These are phyloP conservation scores for Siniperca chuatsi DNA, from an alignment of 2,113 vertebrate genomes.

Conservation along the genomic window DNA sequence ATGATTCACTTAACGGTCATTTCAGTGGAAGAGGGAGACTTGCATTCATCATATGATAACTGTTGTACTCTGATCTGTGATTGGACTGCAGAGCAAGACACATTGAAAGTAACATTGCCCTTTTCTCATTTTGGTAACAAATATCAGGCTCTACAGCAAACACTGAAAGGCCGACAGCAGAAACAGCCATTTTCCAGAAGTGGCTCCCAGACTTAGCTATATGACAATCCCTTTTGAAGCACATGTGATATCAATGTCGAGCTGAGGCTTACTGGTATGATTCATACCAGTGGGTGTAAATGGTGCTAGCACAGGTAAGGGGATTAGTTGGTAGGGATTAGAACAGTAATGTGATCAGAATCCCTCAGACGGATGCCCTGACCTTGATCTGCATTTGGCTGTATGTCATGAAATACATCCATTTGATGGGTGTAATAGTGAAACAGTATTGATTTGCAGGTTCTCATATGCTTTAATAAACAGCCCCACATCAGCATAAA, in stretches of 20 bases:
- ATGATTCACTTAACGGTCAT: conserved; percentile 29
- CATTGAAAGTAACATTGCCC: not conserved
- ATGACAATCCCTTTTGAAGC: not conserved
- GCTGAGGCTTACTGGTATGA: conserved; percentile 13
- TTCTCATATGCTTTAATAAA: conserved; percentile 22
- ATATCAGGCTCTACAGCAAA: not conserved
- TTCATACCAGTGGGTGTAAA: conserved; percentile 24
- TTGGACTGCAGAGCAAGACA: not conserved
- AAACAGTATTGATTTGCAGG: conserved; percentile 30
- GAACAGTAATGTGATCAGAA: conserved; percentile 54
- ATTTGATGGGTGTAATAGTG: conserved; percentile 21
- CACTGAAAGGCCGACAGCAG: not conserved
- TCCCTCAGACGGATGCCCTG: conserved; percentile 29
- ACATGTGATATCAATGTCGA: not conserved
- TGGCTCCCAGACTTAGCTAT: not conserved
- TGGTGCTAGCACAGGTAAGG: conserved; percentile 20
- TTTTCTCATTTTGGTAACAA: not conserved
- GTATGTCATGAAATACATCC: conserved; percentile 44
- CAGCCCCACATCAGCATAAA: not conserved
- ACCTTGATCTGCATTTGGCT: conserved; percentile 63
- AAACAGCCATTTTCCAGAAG: not conserved
- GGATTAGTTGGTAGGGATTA: conserved; percentile 36
- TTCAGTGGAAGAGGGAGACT: conserved; percentile 19
- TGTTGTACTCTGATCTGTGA: conserved; percentile 28
- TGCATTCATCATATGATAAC: conserved; percentile 11